These are phyloP conservation scores for Capitulum mitella DNA, from an alignment of 2,888 invertebrate species.

Conservation along the genomic window DNA sequence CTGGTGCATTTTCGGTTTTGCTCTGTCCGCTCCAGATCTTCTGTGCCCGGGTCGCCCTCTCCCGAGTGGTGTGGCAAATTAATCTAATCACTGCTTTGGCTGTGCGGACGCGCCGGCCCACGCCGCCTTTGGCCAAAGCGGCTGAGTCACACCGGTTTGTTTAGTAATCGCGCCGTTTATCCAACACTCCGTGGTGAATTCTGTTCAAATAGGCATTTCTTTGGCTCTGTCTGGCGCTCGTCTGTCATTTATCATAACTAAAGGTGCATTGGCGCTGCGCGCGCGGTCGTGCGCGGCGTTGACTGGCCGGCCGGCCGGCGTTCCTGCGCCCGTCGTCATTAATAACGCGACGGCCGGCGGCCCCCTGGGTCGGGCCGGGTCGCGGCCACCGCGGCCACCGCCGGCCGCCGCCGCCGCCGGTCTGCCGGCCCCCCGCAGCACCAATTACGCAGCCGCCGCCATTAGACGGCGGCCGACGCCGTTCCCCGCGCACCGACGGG, in stretches of 20 bases:
- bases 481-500: not conserved
- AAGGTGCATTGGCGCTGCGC: not conserved
- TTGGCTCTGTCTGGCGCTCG: not conserved
- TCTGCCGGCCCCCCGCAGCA: not conserved
- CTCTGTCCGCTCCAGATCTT: not conserved
- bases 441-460: not conserved
- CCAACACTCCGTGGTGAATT: constrained; percentile 20
- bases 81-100: constrained; percentile 24
- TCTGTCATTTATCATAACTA: constrained; percentile 18
- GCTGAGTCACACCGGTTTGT: constrained; percentile 24
- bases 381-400: not conserved
- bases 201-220: constrained; percentile 19
- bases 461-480: not conserved
- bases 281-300: not conserved
- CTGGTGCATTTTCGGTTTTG: not conserved
- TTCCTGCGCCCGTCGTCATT: not conserved
- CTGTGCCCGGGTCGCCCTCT: not conserved
- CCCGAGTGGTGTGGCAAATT: constrained; percentile 18
- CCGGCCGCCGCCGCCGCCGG: not conserved
- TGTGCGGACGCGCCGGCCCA: constrained; percentile 1
- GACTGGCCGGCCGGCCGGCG: not conserved
- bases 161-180: constrained; percentile 24
- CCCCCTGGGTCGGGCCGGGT: not conserved
- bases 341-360: not conserved
- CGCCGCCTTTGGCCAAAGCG: not conserved